Evolutionary conservation across 2,797 vertebrate species (phyloP), one percentile per base, ranked within the genome.

Genomic region (Rhinoraja longicauda): DNA sequence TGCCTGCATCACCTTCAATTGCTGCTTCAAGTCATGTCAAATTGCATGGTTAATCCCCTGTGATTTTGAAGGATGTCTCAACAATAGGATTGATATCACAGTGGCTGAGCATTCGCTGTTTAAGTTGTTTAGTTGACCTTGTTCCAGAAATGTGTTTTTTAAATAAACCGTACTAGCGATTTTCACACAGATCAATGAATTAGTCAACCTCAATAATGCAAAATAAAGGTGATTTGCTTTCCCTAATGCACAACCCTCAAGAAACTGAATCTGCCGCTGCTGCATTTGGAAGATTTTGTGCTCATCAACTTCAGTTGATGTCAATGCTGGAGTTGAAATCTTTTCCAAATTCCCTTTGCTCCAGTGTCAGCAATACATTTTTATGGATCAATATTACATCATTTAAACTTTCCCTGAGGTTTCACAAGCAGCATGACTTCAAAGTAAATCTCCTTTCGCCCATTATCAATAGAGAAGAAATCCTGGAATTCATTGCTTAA

Each of bases 1-100:
- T 62, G n/a, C 57, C 57, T 86, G 53, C 29, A 86, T 62, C 62
- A 15, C 29, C 32, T 6, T 64, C 57, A 86, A 64, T 86, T 86
- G 82, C 57, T 86, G 57, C n/a, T 29, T 86, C 26, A 86, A 86
- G 57, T 86, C 57, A 59, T 86, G 57, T 86, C 82, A 86, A 86
- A 86, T 62, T 86, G 57, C 59, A 17, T 62, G 82, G 13, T 12
- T 64, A 86, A 86, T 86, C 57, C 57, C 39, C 57, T 64, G 82
- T 32, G 82, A 26, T 86, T 86, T 86, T 32, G 59, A 86, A 12
- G 21, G 57, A n/a, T 86, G 13, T 15, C 29, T 86, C 82, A 86
- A 62, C 82, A 86, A 86, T 15, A 62, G 57, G 12, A 64, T 29
- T 86, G 59, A 86, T 86, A n/a, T 15, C 13, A 86, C 57, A 64